These are phyloP conservation scores for Triplophysa bombifrons DNA, from an alignment of 2,797 vertebrate species.

Conservation along the genomic window DNA sequence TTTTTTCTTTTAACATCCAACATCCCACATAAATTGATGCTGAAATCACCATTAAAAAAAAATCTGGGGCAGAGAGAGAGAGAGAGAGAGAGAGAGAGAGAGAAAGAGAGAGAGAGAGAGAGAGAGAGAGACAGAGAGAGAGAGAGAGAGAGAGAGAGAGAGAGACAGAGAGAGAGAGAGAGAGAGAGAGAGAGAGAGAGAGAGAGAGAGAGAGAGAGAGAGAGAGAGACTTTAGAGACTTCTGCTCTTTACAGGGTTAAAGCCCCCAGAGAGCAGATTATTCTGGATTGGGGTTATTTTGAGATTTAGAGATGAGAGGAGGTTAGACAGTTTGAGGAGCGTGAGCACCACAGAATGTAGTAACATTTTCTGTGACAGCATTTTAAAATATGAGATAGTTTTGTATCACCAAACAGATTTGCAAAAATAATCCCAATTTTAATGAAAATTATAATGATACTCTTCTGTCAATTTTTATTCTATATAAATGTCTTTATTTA, in stretches of 20 bases:
- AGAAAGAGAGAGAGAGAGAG: not conserved
- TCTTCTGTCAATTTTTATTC: too few species aligned
- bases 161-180: constrained; percentile 1
- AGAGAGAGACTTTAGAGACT: constrained; percentile 32
- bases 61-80: constrained; percentile 34
- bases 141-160: constrained; percentile 19
- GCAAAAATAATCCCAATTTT: not conserved
- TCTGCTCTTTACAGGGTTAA: constrained; percentile 64
- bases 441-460: too few species aligned
- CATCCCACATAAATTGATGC: not conserved
- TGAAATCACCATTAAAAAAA: constrained; percentile 11
- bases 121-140: constrained; percentile 16
- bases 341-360: not conserved
- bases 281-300: constrained; percentile 69
- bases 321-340: constrained; percentile 35
- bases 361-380: not conserved
- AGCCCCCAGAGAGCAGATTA: constrained; percentile 66
- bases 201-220: constrained; percentile 1
- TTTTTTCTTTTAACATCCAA: not conserved
- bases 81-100: too few species aligned
- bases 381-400: not conserved
- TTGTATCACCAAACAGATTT: not conserved
- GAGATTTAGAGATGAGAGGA: constrained; percentile 73
- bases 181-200: constrained; percentile 3
- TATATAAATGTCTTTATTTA: too few species aligned